These are phyloP conservation scores for Pitta sordida DNA, from an alignment of 2,113 vertebrate species.

Conservation along the genomic window DNA sequence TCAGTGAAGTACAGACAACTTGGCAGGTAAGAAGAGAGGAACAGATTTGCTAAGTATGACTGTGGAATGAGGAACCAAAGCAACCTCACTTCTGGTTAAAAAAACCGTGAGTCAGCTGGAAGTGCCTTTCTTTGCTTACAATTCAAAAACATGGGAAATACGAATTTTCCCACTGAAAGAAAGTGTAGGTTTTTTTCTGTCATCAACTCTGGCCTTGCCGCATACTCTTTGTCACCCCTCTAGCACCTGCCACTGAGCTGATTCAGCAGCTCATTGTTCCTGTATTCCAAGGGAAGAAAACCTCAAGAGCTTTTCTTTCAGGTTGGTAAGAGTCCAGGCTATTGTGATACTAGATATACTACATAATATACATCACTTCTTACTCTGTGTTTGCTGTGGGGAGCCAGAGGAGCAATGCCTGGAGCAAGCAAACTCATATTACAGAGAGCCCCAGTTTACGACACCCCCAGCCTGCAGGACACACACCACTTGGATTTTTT, in stretches of 20 bases:
- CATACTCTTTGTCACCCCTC: fast-evolving
- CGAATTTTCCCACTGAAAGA: background rate
- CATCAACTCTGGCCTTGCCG: background rate
- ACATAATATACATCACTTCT: background rate
- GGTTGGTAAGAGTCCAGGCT: background rate
- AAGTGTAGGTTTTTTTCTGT: background rate
- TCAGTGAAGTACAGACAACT: background rate
- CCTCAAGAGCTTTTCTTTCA: background rate
- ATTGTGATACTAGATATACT: background rate
- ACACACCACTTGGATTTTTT: background rate
- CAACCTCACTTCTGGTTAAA: background rate
- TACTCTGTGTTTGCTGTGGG: background rate
- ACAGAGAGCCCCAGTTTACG: fast-evolving
- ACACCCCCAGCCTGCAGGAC: background rate
- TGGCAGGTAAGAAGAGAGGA: background rate
- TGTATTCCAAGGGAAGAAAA: background rate
- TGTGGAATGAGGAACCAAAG: background rate
- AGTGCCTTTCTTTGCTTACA: background rate
- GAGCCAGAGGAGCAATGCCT: fast-evolving
- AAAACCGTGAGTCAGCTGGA: background rate
- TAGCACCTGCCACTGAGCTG: background rate
- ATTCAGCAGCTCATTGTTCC: background rate
- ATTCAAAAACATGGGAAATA: background rate
- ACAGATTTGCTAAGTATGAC: background rate
- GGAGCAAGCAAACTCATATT: fast-evolving